These are phyloP conservation scores for Lumbricus terrestris DNA, from an alignment of 2,888 invertebrate genomes.

Conservation along the genomic window DNA sequence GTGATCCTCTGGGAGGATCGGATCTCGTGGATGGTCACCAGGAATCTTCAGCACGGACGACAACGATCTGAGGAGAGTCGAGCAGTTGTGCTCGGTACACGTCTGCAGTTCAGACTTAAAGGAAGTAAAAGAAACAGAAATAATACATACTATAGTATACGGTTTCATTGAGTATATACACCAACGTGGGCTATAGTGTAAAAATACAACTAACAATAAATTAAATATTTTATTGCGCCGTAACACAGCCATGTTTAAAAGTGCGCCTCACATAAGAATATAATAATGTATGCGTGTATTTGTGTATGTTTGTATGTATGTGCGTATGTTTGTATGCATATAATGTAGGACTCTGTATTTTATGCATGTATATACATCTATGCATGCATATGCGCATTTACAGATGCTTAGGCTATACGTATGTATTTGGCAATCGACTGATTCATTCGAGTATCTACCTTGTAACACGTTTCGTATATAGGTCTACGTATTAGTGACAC, in stretches of 20 bases:
- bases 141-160: too few species aligned
- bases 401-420: too few species aligned
- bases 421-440: too few species aligned
- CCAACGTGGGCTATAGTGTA: background rate
- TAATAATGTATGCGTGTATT: background rate
- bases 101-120: background rate
- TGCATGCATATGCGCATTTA: background rate
- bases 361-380: background rate
- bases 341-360: background rate
- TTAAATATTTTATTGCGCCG: too few species aligned
- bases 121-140: background rate
- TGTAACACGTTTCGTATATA: too few species aligned
- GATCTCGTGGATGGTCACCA: background rate
- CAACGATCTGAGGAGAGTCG: background rate
- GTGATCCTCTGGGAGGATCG: background rate
- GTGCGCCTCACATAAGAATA: too few species aligned
- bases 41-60: background rate
- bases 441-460: too few species aligned
- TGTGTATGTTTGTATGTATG: background rate
- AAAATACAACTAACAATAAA: too few species aligned
- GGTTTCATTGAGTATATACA: too few species aligned
- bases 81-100: background rate
- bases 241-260: too few species aligned
- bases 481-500: too few species aligned
- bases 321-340: background rate